These are phyloP conservation scores for Meta bourneti DNA, from an alignment of 2,888 invertebrate species.

Conservation along the genomic window DNA sequence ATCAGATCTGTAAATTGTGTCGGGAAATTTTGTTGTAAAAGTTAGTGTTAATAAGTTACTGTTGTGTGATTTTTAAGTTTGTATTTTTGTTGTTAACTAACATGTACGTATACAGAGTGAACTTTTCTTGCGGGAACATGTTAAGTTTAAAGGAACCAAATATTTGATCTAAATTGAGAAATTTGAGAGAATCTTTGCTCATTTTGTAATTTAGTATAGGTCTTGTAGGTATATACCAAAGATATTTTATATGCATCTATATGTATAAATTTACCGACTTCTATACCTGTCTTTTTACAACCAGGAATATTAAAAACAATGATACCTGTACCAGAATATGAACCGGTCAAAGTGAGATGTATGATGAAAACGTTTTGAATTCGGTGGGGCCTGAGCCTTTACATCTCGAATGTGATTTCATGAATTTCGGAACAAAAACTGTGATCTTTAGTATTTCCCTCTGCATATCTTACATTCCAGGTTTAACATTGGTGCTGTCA, in stretches of 20 bases:
- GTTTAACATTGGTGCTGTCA: constrained; percentile 38
- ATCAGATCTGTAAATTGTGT: constrained; percentile 5
- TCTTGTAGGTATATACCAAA: background rate
- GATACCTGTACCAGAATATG: background rate
- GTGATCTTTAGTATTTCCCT: constrained; percentile 28
- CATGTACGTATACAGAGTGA: background rate
- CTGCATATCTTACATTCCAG: background rate
- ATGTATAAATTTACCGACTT: constrained; percentile 5
- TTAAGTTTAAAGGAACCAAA: constrained; percentile 22
- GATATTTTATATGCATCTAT: constrained; percentile 23
- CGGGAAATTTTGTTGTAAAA: background rate
- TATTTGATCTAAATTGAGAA: constrained; percentile 5
- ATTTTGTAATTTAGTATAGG: background rate
- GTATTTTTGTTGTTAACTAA: constrained; percentile 34
- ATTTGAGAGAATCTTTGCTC: background rate
- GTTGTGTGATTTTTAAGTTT: constrained; percentile 53
- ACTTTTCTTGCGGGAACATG: background rate
- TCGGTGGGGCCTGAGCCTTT: background rate
- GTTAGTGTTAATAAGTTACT: background rate
- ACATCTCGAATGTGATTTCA: constrained; percentile 13
- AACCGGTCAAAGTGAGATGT: constrained; percentile 13
- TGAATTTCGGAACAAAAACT: constrained; percentile 9
- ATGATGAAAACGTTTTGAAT: constrained; percentile 24
- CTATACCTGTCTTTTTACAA: background rate
- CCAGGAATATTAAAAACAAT: constrained; percentile 2